Conservation (phyloP, 2,797 vertebrate species). For the Melopsittacus undulatus region DNA sequence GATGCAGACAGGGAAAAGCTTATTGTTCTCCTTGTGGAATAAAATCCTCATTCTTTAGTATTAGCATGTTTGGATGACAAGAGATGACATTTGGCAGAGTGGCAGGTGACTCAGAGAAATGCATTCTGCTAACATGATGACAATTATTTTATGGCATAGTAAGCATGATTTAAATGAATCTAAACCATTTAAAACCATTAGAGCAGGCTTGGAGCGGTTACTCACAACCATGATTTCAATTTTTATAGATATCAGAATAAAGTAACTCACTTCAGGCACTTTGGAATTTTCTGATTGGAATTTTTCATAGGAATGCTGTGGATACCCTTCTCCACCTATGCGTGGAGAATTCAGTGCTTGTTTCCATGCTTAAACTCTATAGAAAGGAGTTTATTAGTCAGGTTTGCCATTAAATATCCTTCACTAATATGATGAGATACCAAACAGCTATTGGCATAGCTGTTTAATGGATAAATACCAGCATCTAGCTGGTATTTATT, state of each 20-base stretch:
- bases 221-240: background rate
- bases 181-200: background rate
- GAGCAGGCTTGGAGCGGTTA: background rate
- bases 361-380: background rate
- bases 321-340: background rate
- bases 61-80: background rate
- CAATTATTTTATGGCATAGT: constrained; percentile 6
- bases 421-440: background rate
- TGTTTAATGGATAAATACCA: background rate
- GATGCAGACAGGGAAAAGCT: background rate
- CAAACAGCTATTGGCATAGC: background rate
- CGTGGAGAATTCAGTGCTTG: background rate
- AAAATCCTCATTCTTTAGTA: background rate
- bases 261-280: background rate
- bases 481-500: background rate
- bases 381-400: background rate
- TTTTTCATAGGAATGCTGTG: background rate
- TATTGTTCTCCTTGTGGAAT: background rate
- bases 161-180: background rate
- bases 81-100: background rate
- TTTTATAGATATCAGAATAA: background rate
- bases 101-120: constrained; percentile 13
- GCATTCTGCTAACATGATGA: background rate
- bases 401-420: background rate
- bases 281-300: background rate